A percentile compares a stretch with the other conserved stretches of the same genome.
Conservation (phyloP, 2,797 vertebrate species). For the Telmatherina bonti region DNA sequence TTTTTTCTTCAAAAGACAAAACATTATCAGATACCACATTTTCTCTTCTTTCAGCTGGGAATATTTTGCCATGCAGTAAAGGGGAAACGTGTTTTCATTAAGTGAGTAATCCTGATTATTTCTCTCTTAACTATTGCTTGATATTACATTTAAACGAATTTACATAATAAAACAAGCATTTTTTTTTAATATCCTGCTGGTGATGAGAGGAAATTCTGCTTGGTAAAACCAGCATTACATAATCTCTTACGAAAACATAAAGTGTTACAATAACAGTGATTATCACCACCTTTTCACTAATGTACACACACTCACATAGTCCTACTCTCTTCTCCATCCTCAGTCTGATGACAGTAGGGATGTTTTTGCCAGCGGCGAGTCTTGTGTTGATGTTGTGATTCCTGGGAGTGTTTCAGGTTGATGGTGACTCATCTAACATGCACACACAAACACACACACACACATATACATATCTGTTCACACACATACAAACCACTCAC, state of each 20-base stretch:
- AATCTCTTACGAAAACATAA: conserved; percentile 47
- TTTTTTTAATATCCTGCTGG: conserved; percentile 23
- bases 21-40: neutral
- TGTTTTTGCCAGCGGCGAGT: conserved; percentile 64
- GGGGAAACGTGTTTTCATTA: neutral
- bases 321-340: conserved; percentile 17
- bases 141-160: too few relatives aligned
- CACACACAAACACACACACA: conserved; percentile 31
- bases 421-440: conserved; percentile 74
- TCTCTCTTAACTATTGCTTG: neutral
- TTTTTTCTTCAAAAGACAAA: neutral
- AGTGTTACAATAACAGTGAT: conserved; percentile 58
- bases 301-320: neutral
- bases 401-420: conserved; percentile 73
- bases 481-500: conserved; percentile 26
- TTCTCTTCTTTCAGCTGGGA: neutral
- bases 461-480: neutral
- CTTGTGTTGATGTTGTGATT: conserved; percentile 79
- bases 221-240: conserved; percentile 53
- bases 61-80: neutral
- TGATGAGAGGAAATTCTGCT: conserved; percentile 29
- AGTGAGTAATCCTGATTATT: neutral
- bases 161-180: neutral
- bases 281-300: too few relatives aligned
- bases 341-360: conserved; percentile 63